These are phyloP conservation scores for Sylvia borin DNA, from an alignment of 2,797 vertebrate genomes.

Conservation along the genomic window DNA sequence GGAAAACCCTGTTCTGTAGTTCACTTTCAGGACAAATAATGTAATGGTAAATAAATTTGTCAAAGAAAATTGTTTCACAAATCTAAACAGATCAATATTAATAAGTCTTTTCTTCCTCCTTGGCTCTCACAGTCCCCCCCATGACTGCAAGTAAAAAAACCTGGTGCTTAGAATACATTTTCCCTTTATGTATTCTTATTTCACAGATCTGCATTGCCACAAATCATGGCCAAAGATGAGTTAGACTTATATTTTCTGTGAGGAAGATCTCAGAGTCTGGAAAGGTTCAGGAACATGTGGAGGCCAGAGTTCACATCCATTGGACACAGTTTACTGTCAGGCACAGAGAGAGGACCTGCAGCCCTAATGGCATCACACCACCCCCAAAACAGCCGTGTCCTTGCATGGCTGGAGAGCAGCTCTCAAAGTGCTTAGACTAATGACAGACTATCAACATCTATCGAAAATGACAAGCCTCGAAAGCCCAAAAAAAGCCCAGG, in stretches of 20 bases:
- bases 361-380: neutral
- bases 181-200: slow-evolving; percentile 46
- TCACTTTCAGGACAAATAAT: neutral
- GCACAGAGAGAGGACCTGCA: slow-evolving; percentile 22
- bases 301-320: neutral
- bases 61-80: neutral
- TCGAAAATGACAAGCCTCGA: neutral
- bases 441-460: neutral
- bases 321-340: slow-evolving; percentile 27
- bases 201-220: slow-evolving; percentile 36
- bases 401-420: neutral
- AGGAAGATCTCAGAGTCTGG: slow-evolving; percentile 35
- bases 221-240: slow-evolving; percentile 53
- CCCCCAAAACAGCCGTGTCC: neutral
- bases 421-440: neutral
- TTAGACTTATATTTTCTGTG: slow-evolving; percentile 49
- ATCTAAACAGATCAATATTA: neutral
- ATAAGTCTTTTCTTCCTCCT: slow-evolving; percentile 16
- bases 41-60: neutral
- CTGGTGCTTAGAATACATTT: slow-evolving; percentile 55
- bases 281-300: slow-evolving; percentile 43
- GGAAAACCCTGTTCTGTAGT: neutral
- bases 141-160: neutral
- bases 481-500: neutral
- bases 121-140: slow-evolving; percentile 23